A percentile compares a stretch with the other conserved stretches of the same genome.
phyloP scores from a whole-genome alignment of 2,888 invertebrate species.

The Ophion ventricosus region DNA sequence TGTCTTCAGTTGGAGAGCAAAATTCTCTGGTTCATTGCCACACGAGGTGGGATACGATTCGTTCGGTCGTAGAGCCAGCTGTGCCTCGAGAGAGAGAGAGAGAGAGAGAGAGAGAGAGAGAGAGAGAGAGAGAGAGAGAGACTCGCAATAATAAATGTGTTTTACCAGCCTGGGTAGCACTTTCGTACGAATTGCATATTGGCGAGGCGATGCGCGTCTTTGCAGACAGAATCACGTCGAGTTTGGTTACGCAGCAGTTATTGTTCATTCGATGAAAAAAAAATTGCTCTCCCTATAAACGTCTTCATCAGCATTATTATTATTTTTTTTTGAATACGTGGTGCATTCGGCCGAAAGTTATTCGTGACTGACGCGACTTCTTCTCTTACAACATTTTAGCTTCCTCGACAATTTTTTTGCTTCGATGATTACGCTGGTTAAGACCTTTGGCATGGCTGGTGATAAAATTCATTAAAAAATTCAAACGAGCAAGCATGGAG shows the following conservation, averaged over 20 bases:
- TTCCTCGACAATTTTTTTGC: neutral
- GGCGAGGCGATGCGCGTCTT: neutral
- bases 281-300: conserved; percentile 1
- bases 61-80: conserved; percentile 36
- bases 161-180: conserved; percentile 3
- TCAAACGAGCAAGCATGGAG: neutral
- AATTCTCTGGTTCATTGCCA: conserved; percentile 55
- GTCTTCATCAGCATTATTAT: conserved; percentile 1
- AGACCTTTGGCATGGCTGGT: neutral
- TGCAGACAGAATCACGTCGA: neutral
- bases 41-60: conserved; percentile 15
- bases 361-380: neutral
- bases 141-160: conserved; percentile 53
- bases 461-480: neutral
- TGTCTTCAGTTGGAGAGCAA: conserved; percentile 13
- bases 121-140: no score
- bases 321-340: neutral
- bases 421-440: neutral
- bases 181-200: conserved; percentile 19
- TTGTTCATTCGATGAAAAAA: conserved; percentile 12
- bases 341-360: neutral
- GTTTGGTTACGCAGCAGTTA: neutral
- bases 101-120: no score
- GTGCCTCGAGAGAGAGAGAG: conserved; percentile 9
- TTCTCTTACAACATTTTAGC: neutral